Evolutionary conservation across 2,797 vertebrate genomes (phyloP), one percentile per base, ranked within the genome.

Genomic region (Spea hammondii): DNA sequence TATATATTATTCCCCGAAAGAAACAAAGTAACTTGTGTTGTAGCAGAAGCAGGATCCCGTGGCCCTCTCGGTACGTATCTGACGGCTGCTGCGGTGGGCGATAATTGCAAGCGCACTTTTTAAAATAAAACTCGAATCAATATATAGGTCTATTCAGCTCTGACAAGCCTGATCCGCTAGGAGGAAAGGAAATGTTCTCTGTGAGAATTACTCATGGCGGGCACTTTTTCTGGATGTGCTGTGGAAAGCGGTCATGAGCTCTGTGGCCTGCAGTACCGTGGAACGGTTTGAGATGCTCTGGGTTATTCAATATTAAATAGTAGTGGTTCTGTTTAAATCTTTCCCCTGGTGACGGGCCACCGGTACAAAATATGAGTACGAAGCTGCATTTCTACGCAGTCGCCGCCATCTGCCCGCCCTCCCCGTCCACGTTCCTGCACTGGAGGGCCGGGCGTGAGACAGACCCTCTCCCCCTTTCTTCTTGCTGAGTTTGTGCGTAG

Each of bases 401-500:
- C 32, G 76, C 8, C n/a, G n/a, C 44, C 12, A 8, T 49, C 48
- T 8, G n/a, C 12, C 8, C 12, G 48, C 78, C 70, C 59, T 44
- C 13, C 45, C 3, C 10, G 5, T n/a, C 10, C 55, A 49, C 17
- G 44, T 66, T 12, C 50, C 47, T 12, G 62, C 67, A 32, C 47
- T 11, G 17, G 11, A 47, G 17, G 78, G 73, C 71, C 66, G 78
- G 72, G 49, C 50, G n/a, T 13, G 46, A 11, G 12, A 64, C 72
- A 79, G 57, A 70, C 57, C 69, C 46, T 14, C 45, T 11, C 60
- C 60, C 70, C 60, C 74, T 51, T 85, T 82, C 59, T 86, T 84
- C 86, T 62, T 88, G 84, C 87, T 91, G 81, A 86, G 83, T 85
- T 90, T 87, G 74, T 54, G 64, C 51, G 0, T 88, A 78, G 9